phyloP scores from a whole-genome alignment of 2,113 vertebrate species.

The Myotis lucifugus region DNA sequence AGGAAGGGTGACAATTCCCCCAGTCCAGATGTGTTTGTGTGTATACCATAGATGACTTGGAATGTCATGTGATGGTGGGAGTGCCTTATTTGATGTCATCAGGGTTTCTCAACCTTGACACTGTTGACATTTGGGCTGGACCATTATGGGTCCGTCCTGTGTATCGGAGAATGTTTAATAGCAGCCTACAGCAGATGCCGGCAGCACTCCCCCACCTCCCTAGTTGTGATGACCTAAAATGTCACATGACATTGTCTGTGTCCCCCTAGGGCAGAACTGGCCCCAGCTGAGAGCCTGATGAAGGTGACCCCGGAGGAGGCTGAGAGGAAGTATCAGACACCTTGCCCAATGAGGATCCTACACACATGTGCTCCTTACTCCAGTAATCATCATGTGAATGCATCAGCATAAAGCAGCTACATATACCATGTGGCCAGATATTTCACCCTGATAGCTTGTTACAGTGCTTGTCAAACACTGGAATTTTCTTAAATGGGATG shows the following conservation, averaged over 20 bases:
- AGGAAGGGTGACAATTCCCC: not conserved
- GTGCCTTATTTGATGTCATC: not conserved
- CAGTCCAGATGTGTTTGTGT: not conserved
- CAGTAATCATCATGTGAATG: not conserved
- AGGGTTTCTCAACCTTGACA: not conserved
- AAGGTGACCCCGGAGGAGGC: not conserved
- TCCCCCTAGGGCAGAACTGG: not conserved
- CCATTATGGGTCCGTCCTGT: not conserved
- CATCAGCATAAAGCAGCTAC: not conserved
- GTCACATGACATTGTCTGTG: not conserved
- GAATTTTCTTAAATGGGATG: not conserved
- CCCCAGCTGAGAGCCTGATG: not conserved
- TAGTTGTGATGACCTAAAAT: not conserved
- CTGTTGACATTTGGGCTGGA: too few species aligned
- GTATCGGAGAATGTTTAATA: not conserved
- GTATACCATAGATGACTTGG: not conserved
- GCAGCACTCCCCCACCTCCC: not conserved
- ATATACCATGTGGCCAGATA: not conserved
- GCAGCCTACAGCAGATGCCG: not conserved
- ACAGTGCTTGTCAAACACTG: not conserved
- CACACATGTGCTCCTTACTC: not conserved
- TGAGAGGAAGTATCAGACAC: not conserved
- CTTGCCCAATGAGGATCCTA: not conserved
- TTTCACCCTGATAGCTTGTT: not conserved
- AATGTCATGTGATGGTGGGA: accelerated